Percentiles rank a stretch among this genome's conserved stretches.
Evolutionary conservation across 2,888 invertebrate species (phyloP).

Genomic region (Bimastos eiseni): DNA sequence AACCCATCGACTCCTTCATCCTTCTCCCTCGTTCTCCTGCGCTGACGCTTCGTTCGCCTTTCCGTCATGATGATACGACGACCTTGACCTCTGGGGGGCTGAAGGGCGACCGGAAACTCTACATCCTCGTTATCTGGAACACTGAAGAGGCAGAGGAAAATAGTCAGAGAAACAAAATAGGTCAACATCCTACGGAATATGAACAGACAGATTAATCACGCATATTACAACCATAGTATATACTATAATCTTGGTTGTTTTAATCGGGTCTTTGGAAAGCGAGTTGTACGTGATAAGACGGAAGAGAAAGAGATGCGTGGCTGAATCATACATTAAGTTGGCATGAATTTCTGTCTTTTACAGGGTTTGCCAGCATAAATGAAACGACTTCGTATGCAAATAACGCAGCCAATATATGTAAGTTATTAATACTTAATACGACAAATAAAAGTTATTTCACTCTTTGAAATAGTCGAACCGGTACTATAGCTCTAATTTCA

Average conservation of each 20-base stretch:
- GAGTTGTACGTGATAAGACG: neutral
- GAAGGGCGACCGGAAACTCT: neutral
- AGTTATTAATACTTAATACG: too few relatives aligned
- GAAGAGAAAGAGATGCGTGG: neutral
- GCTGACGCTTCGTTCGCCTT: neutral
- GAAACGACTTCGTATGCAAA: too few relatives aligned
- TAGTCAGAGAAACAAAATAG: neutral
- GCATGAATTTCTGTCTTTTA: neutral
- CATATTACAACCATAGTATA: too few relatives aligned
- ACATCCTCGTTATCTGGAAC: neutral
- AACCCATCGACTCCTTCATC: neutral
- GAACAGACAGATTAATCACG: neutral
- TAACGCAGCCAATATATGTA: too few relatives aligned
- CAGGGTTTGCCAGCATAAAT: too few relatives aligned
- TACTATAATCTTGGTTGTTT: neutral
- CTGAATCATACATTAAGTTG: neutral
- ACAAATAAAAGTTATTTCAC: too few relatives aligned
- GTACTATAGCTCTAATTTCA: too few relatives aligned
- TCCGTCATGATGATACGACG: neutral
- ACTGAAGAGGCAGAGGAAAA: neutral
- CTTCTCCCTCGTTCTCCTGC: neutral
- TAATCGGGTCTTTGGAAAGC: neutral
- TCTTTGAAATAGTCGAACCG: too few relatives aligned
- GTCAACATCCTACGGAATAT: neutral
- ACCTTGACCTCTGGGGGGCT: slow-evolving; percentile 13